Evolutionary conservation across 2,113 vertebrate species (phyloP), one percentile per base, ranked within the genome.

Genomic region (Petromus typicus): DNA sequence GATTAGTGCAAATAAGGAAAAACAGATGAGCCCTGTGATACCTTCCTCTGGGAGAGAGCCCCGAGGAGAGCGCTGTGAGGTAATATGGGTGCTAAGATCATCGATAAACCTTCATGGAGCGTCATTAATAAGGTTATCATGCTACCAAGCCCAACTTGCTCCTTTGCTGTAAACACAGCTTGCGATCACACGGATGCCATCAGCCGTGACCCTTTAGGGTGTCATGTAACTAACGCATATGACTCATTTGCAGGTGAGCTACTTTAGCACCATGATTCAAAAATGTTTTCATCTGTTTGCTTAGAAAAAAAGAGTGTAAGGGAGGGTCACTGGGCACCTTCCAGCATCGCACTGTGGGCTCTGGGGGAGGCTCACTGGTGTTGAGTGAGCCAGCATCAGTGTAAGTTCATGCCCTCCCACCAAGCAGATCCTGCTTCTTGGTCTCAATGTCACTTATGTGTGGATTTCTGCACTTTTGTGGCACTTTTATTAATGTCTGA

Each of bases 41-140:
- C 37, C 40, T 89, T 83, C n/a, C 73, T 96, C 91, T 95, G 96
- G 96, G 96, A 93, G 97, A 97, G 97, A n/a, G 79, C 76, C 82
- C 85, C 40, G 40, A 48, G 66, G 92, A 82, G 94, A 96, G 69
- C 20, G 40, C 5, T 63, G 40, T 81, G 94, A 93, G 94, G 97
- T 98, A 97, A 95, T 95, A 89, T 0, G 94, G 95, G 95, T 97
- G 98, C 98, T 98, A 97, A 98, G 97, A 85, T 84, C 79, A 91
- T 80, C 93, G 57, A 95, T 98, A 98, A 98, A 96, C 83, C 34
- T 97, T 98, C 97, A 88, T 96, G 97, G 78, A 80, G 22, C 91
- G 67, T 98, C 98, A 98, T 98, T 98, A 98, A 97, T 95, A 97
- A 92, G 69, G 76, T 95, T 98, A 92, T 98, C 98, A 98, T 98